Conservation (phyloP, 2,113 vertebrate species). For the Phalacrocorax pelagicus region DNA sequence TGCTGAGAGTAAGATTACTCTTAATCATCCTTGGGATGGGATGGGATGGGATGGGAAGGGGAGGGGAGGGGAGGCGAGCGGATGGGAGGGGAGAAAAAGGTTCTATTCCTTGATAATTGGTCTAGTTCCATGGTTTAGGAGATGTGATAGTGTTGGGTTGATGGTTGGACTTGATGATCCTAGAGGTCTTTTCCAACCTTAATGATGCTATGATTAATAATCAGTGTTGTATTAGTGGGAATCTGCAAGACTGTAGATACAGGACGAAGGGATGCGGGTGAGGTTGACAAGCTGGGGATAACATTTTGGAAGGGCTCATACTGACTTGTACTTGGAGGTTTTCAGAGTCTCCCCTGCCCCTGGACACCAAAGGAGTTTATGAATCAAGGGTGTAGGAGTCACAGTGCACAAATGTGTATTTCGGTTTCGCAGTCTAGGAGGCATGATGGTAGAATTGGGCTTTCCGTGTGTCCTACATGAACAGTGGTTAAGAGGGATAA, state of each 20-base stretch:
- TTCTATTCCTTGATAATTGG: neutral
- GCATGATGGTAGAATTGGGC: neutral
- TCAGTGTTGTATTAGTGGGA: neutral
- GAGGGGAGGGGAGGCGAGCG: neutral
- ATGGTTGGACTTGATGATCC: no score
- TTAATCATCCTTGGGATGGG: neutral
- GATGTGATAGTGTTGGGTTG: no score
- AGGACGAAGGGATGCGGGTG: neutral
- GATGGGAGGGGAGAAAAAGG: neutral
- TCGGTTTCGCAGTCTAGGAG: neutral
- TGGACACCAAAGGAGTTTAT: neutral
- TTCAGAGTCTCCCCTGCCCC: neutral
- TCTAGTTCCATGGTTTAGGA: neutral
- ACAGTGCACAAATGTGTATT: rapidly evolving
- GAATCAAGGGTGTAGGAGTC: no score
- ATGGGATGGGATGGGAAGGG: neutral
- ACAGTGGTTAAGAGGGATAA: neutral
- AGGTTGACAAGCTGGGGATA: no score
- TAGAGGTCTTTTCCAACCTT: no score
- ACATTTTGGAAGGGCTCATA: neutral
- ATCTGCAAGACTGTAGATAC: neutral
- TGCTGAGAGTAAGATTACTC: neutral
- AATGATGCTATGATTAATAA: no score
- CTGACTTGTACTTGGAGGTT: no score
- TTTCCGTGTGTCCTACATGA: neutral